Percentiles rank a stretch among this genome's conserved stretches.
Evolutionary conservation across 2,888 invertebrate genomes (phyloP).

Genomic region (Lithodes maja): DNA sequence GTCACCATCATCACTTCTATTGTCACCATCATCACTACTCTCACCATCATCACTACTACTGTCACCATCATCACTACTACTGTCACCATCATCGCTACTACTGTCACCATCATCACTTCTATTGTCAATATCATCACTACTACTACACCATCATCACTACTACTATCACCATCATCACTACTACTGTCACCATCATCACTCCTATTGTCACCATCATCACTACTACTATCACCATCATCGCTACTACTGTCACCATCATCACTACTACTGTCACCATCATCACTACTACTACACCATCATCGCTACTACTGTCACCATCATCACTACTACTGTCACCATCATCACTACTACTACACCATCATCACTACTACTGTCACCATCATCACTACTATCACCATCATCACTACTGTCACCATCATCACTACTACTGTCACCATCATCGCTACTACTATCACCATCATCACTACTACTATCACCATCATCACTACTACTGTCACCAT

Average conservation of each 20-base stretch:
- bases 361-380: background rate
- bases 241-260: background rate
- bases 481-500: too few species aligned
- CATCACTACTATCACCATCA: background rate
- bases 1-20: background rate
- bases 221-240: background rate
- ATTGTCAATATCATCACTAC: background rate
- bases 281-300: too few species aligned
- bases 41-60: background rate
- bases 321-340: background rate
- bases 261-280: background rate
- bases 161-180: background rate
- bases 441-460: background rate
- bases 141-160: background rate
- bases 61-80: background rate
- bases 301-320: background rate
- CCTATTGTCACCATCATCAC: background rate
- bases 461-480: too few species aligned
- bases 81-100: slow-evolving; percentile 10
- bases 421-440: background rate
- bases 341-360: background rate
- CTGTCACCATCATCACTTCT: background rate
- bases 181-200: background rate
- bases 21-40: background rate
- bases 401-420: background rate